Percentiles rank a stretch among this genome's conserved stretches.
These are phyloP conservation scores for Darevskia mixta DNA, from an alignment of 2,797 vertebrate species.

Conservation along the genomic window DNA sequence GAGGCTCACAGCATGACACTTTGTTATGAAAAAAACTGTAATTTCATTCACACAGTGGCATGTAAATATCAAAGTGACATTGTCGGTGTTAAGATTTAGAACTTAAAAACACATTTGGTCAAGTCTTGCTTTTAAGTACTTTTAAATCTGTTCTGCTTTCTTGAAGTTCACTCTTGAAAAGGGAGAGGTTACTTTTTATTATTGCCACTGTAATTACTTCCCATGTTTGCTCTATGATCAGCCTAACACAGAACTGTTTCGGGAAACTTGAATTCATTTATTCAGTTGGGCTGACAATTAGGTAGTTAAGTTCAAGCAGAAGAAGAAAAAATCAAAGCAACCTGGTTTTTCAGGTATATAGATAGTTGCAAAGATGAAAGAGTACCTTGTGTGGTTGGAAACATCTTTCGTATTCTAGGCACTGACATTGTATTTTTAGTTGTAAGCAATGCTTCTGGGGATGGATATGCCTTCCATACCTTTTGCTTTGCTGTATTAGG, in stretches of 20 bases:
- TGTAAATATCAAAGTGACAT: not conserved
- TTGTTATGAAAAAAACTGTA: conserved; percentile 10
- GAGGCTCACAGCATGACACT: not conserved
- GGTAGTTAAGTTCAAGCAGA: not conserved
- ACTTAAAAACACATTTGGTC: not conserved
- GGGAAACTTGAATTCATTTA: conserved; percentile 6
- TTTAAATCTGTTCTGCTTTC: conserved; percentile 1
- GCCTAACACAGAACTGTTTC: not conserved
- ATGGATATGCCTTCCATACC: not conserved
- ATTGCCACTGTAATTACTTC: not conserved
- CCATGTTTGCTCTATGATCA: conserved; percentile 9
- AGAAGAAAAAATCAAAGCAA: not conserved
- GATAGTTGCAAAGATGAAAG: not conserved
- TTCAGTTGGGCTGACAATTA: conserved; percentile 6
- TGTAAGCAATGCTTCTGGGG: not conserved
- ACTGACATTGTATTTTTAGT: not conserved
- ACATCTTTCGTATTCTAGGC: not conserved
- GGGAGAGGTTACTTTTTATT: conserved; percentile 10
- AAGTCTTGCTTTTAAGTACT: not conserved
- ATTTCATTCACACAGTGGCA: conserved; percentile 8
- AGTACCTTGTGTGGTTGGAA: not conserved
- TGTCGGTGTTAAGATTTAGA: not conserved
- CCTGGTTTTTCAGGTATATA: not conserved
- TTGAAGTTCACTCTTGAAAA: conserved; percentile 10
- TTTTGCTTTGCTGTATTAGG: not conserved